Evolutionary conservation across 2,888 invertebrate species (phyloP).

Genomic region (Chelonus formosanus): DNA sequence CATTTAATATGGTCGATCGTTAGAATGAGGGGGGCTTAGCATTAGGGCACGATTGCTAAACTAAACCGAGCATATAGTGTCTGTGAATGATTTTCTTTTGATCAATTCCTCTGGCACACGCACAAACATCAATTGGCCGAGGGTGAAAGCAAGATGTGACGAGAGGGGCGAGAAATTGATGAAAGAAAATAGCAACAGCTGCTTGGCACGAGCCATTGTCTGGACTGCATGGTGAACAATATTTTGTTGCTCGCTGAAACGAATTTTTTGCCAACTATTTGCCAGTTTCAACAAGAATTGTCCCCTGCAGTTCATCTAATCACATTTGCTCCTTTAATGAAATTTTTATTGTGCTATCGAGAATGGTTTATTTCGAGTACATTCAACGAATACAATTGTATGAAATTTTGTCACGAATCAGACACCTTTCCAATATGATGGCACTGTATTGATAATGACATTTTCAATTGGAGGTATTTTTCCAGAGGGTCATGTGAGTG

Average conservation of each 20-base stretch:
- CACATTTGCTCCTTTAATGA: too few relatives aligned
- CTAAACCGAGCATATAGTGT: conserved; percentile 27
- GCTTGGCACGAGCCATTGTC: conserved; percentile 45
- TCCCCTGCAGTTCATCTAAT: too few relatives aligned
- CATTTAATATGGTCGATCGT: conserved; percentile 57
- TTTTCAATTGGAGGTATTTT: too few relatives aligned
- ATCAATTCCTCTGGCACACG: conserved; percentile 47
- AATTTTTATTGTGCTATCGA: too few relatives aligned
- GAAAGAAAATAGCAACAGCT: conserved; percentile 41
- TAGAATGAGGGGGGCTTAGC: conserved; percentile 39
- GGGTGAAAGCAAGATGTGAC: conserved; percentile 27
- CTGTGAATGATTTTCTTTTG: conserved; percentile 45
- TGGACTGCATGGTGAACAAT: conserved; percentile 36
- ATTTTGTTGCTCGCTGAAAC: conserved; percentile 36
- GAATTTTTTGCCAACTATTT: conserved; percentile 24
- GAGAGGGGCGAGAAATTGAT: conserved; percentile 29
- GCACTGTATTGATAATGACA: not conserved
- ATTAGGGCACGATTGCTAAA: conserved; percentile 39
- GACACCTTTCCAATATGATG: not conserved
- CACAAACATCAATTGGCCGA: conserved; percentile 25
- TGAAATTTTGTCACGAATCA: not conserved
- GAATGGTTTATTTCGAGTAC: too few relatives aligned
- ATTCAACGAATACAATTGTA: too few relatives aligned
- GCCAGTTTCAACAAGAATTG: conserved; percentile 34
- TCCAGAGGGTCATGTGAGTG: conserved; percentile 1